phyloP scores from a whole-genome alignment of 2,888 invertebrate species.

The Cremastinae sp. region DNA sequence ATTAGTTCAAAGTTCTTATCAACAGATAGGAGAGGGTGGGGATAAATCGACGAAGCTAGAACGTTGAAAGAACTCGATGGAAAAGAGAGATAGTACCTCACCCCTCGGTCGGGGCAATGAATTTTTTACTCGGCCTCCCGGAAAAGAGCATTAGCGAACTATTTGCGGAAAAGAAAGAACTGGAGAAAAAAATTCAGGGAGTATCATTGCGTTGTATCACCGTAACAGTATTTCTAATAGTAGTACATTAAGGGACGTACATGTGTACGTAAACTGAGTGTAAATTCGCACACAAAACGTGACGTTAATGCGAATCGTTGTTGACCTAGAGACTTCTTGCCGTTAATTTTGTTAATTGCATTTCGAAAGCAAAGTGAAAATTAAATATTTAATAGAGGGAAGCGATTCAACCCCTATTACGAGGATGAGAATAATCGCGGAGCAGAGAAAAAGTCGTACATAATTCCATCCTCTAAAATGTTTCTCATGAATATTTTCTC shows the following conservation, averaged over 20 bases:
- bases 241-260: constrained; percentile 12
- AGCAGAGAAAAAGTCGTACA: background rate
- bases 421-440: background rate
- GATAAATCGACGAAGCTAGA: constrained; percentile 38
- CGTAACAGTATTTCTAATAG: background rate
- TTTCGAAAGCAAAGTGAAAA: background rate
- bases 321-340: constrained; percentile 14
- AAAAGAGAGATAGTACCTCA: constrained; percentile 23
- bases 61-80: constrained; percentile 32
- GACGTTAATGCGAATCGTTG: constrained; percentile 26
- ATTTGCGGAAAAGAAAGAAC: constrained; percentile 41
- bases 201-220: constrained; percentile 13
- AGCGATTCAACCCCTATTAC: background rate
- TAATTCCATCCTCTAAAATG: background rate
- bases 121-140: constrained; percentile 61
- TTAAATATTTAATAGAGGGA: background rate
- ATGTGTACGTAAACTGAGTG: background rate
- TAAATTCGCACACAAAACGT: constrained; percentile 6
- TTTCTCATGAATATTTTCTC: background rate
- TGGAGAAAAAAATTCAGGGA: constrained; percentile 25
- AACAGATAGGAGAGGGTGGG: constrained; percentile 31
- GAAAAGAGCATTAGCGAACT: constrained; percentile 57
- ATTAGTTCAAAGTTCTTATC: constrained; percentile 61
- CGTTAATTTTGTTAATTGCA: constrained; percentile 20
- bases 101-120: constrained; percentile 53